These are phyloP conservation scores for Zygothrica quintamaculata DNA, from an alignment of 2,888 invertebrate genomes.

Conservation along the genomic window DNA sequence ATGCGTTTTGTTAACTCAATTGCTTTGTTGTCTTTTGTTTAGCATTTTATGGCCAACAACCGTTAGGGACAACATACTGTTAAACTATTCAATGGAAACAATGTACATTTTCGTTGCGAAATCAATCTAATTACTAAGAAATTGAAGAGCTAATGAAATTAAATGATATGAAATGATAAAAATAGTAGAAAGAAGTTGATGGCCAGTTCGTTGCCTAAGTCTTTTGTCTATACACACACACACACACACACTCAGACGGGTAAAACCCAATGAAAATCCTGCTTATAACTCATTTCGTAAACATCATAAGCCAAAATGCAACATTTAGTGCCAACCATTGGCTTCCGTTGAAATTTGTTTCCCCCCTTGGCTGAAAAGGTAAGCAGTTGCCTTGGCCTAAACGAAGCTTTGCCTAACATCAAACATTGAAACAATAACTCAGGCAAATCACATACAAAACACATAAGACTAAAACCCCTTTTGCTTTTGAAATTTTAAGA, in stretches of 20 bases:
- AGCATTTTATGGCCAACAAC: slow-evolving; percentile 67
- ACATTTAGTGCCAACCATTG: slow-evolving; percentile 51
- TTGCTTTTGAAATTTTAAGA: slow-evolving; percentile 71
- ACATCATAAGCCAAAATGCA: slow-evolving; percentile 52
- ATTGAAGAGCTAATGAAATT: slow-evolving; percentile 50
- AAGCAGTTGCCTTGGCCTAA: slow-evolving; percentile 45
- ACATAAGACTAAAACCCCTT: slow-evolving; percentile 41
- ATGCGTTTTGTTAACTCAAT: slow-evolving; percentile 47
- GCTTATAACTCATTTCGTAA: slow-evolving; percentile 60
- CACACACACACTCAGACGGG: background rate
- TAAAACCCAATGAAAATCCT: slow-evolving; percentile 34
- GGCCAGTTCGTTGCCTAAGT: slow-evolving; percentile 62
- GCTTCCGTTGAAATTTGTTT: slow-evolving; percentile 70
- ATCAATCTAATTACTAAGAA: slow-evolving; percentile 67
- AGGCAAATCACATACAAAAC: slow-evolving; percentile 63
- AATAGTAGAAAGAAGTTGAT: no score
- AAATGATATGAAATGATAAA: slow-evolving; percentile 22
- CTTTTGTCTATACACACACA: slow-evolving; percentile 46
- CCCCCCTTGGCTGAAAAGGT: slow-evolving; percentile 32
- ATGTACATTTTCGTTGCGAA: slow-evolving; percentile 35
- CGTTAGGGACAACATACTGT: slow-evolving; percentile 55
- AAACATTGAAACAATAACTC: slow-evolving; percentile 67
- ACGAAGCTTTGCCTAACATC: slow-evolving; percentile 69
- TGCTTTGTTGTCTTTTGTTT: slow-evolving; percentile 56
- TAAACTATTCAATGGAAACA: slow-evolving; percentile 59